A percentile compares a stretch with the other conserved stretches of the same genome.
phyloP scores from a whole-genome alignment of 2,888 invertebrate species.

The Leptothorax acervorum region DNA sequence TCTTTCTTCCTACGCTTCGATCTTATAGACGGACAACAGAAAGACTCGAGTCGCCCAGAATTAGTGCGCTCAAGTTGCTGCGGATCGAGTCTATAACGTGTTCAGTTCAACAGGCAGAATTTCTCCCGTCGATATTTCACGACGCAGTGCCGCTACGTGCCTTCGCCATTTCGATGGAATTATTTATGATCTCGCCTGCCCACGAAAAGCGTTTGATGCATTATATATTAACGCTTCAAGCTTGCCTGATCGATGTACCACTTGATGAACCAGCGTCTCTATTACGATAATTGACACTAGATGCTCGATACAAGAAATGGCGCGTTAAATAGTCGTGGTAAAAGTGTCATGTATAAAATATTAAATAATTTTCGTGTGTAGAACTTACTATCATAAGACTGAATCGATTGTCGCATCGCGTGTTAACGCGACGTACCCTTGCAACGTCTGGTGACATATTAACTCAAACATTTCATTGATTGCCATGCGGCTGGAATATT shows the following conservation, averaged over 20 bases:
- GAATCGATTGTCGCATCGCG: constrained; percentile 12
- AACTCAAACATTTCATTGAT: constrained; percentile 36
- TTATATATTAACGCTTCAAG: constrained; percentile 20
- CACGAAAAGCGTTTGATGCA: constrained; percentile 16
- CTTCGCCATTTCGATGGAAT: not conserved
- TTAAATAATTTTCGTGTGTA: not conserved
- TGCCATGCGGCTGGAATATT: constrained; percentile 18
- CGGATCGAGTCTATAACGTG: constrained; percentile 15
- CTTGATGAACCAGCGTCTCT: not conserved
- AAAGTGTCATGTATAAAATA: not conserved
- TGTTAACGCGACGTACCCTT: not conserved
- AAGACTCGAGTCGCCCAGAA: not conserved
- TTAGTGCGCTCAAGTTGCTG: not conserved
- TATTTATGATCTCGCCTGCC: constrained; percentile 30
- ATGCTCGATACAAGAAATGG: not conserved
- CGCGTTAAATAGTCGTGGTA: not conserved
- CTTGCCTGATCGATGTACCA: not conserved
- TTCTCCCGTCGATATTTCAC: constrained; percentile 31
- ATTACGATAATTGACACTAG: constrained; percentile 10
- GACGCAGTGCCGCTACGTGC: not conserved
- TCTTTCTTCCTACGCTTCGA: not conserved
- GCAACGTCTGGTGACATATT: constrained; percentile 21
- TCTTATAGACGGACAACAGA: not conserved
- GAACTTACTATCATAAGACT: not conserved
- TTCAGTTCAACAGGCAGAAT: constrained; percentile 35